Evolutionary conservation across 1,140 invertebrate genomes (phyloP).

Genomic region (Pachypsylla venusta): DNA sequence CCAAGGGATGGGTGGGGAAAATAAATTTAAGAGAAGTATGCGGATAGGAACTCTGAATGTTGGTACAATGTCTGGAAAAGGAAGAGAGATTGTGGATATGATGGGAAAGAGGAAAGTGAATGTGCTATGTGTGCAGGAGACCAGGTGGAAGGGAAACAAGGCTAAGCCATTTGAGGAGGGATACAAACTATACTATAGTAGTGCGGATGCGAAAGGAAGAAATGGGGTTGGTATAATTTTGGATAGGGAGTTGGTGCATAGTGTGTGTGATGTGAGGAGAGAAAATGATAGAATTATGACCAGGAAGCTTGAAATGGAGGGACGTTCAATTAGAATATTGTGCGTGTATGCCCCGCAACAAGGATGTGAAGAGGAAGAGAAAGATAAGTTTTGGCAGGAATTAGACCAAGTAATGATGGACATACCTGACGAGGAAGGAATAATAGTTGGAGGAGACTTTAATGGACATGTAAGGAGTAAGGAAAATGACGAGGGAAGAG

Average conservation of each 20-base stretch:
- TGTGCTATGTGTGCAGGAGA: not conserved
- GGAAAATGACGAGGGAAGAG: not conserved
- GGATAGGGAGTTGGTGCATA: not conserved
- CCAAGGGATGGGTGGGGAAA: no score
- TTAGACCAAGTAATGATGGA: not conserved
- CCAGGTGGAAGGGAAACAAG: not conserved
- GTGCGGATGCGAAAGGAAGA: not conserved
- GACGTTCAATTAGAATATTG: not conserved
- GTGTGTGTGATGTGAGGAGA: not conserved
- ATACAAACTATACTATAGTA: not conserved
- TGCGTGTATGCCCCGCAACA: not conserved
- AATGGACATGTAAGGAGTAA: not conserved
- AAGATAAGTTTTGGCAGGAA: not conserved
- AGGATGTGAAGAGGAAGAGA: not conserved
- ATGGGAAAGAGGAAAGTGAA: not conserved
- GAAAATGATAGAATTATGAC: slow-evolving; percentile 2
- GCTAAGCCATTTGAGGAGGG: not conserved
- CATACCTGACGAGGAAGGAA: not conserved
- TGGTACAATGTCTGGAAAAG: not conserved
- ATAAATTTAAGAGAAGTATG: no score
- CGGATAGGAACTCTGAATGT: slow-evolving; percentile 4
- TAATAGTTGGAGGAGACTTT: not conserved
- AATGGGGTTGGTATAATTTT: not conserved
- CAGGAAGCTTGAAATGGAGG: not conserved
- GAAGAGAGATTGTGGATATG: not conserved